A percentile compares a stretch with the other conserved stretches of the same genome.
These are phyloP conservation scores for Cassiopea andromeda DNA, from an alignment of 30 jellyfish, hydroid and myxozoan genomes.

Conservation along the genomic window DNA sequence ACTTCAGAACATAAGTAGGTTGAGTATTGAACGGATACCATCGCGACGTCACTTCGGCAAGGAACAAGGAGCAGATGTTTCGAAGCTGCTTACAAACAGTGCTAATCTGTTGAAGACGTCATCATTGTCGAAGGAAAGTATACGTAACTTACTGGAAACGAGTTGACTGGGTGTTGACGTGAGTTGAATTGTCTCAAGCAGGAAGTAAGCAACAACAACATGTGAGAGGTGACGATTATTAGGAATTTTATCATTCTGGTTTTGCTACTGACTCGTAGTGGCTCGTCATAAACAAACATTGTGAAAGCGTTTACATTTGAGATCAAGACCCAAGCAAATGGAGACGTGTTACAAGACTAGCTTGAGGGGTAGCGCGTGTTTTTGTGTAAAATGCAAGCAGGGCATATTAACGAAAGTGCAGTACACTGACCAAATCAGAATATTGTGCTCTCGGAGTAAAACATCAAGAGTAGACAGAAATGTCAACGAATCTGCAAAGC, in stretches of 20 bases:
- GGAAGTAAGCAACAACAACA: constrained; percentile 18
- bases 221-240: neutral
- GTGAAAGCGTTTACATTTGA: neutral
- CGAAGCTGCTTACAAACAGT: neutral
- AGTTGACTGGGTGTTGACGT: neutral
- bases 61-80: neutral
- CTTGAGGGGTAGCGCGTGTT: neutral
- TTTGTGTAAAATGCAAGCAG: constrained; percentile 26
- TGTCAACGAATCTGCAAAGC: neutral
- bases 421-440: constrained; percentile 38
- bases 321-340: constrained; percentile 6
- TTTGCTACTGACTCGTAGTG: neutral
- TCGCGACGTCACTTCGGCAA: neutral
- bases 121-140: neutral
- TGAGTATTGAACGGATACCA: neutral
- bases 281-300: neutral
- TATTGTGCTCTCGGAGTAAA: neutral
- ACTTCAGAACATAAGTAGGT: neutral
- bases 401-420: constrained; percentile 48
- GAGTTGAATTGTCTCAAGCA: neutral
- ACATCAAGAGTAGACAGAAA: neutral
- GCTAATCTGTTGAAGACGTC: neutral
- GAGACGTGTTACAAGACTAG: neutral
- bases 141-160: neutral
- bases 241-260: neutral